phyloP scores from a whole-genome alignment of 2,797 vertebrate genomes.

The Crenuchus spilurus region DNA sequence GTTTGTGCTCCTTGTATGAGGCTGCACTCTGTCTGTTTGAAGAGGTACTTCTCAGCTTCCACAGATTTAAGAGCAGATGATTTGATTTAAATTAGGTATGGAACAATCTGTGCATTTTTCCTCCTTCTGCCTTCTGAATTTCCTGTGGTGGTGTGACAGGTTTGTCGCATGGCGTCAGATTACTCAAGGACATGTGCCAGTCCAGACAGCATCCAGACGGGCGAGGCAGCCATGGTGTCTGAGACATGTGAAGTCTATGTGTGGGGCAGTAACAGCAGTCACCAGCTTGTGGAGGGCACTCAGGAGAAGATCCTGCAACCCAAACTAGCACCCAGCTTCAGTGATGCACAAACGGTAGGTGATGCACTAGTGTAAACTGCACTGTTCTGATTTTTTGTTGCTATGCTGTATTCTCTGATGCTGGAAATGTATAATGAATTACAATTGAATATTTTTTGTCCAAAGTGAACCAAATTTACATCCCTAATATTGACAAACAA shows the following conservation, averaged over 20 bases:
- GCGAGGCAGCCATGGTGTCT: conserved; percentile 81
- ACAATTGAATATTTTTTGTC: too few relatives aligned
- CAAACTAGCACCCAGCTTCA: conserved; percentile 83
- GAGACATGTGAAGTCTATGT: conserved; percentile 95
- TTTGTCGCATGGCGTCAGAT: conserved; percentile 97
- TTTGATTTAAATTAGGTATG: neutral
- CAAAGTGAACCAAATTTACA: too few relatives aligned
- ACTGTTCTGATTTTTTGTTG: too few relatives aligned
- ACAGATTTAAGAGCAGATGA: neutral
- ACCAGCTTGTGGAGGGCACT: conserved; percentile 84
- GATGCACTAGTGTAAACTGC: conserved; percentile 71
- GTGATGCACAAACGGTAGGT: conserved; percentile 81
- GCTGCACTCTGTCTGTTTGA: conserved; percentile 85
- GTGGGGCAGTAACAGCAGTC: conserved; percentile 87
- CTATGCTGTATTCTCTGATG: too few relatives aligned
- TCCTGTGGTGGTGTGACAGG: conserved; percentile 80
- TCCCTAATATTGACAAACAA: too few relatives aligned
- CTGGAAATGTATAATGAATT: too few relatives aligned
- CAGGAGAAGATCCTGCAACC: conserved; percentile 85
- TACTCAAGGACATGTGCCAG: conserved; percentile 97
- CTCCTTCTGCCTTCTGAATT: conserved; percentile 72
- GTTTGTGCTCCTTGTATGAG: conserved; percentile 93
- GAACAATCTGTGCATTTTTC: neutral
- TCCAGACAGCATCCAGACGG: conserved; percentile 93
- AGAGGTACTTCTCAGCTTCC: conserved; percentile 69